phyloP scores from a whole-genome alignment of 2,888 invertebrate genomes.

The Aradus depressus region DNA sequence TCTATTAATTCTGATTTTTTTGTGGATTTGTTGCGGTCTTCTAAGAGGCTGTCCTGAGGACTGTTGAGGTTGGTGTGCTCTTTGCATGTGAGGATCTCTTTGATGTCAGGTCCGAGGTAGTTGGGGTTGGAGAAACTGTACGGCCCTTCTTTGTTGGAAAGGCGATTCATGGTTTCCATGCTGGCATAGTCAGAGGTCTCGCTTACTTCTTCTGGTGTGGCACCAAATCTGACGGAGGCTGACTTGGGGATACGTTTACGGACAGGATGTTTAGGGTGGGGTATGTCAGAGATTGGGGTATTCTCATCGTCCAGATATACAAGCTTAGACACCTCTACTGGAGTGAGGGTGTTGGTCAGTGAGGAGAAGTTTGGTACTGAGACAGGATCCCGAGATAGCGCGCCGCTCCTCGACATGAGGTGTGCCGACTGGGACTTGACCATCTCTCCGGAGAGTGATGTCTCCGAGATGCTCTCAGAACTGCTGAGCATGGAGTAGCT shows the following conservation, averaged over 20 bases:
- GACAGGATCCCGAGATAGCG: conserved; percentile 47
- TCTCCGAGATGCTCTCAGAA: conserved; percentile 39
- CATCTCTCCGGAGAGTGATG: conserved; percentile 50
- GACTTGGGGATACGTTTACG: conserved; percentile 38
- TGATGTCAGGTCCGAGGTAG: conserved; percentile 56
- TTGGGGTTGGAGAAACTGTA: conserved; percentile 67
- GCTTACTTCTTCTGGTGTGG: conserved; percentile 35
- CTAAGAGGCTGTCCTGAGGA: conserved; percentile 52
- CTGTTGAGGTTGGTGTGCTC: conserved; percentile 45
- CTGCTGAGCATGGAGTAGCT: conserved; percentile 55
- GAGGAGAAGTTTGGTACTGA: conserved; percentile 64
- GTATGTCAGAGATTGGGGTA: conserved; percentile 23
- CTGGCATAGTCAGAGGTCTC: conserved; percentile 66
- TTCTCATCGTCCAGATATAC: conserved; percentile 59
- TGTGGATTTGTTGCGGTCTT: conserved; percentile 39
- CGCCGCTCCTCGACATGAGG: conserved; percentile 36
- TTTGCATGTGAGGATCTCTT: conserved; percentile 31
- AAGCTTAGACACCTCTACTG: conserved; percentile 53
- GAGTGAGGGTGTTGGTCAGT: conserved; percentile 45
- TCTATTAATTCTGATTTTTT: conserved; percentile 33
- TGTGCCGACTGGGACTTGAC: conserved; percentile 41
- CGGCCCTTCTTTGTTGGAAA: conserved; percentile 35
- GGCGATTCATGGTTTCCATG: conserved; percentile 50
- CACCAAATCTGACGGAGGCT: conserved; percentile 48
- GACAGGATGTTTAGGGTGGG: conserved; percentile 42